phyloP scores from a whole-genome alignment of 30 jellyfish, hydroid and myxozoan species.

The Mastigias papua region DNA sequence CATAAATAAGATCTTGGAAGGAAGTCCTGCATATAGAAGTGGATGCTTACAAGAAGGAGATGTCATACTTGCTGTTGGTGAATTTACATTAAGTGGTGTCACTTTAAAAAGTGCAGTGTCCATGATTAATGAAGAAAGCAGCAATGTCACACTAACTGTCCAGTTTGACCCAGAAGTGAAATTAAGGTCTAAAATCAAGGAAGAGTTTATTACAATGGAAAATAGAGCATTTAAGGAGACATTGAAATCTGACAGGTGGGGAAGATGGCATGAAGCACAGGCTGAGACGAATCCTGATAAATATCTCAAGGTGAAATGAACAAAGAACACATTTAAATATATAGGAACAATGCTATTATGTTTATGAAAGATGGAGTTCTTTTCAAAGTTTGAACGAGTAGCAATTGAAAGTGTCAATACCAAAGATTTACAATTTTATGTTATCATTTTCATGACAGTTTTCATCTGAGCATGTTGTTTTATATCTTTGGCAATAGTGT shows the following conservation, averaged over 20 bases:
- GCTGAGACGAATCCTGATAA: slow-evolving; percentile 69
- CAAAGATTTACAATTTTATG: not conserved
- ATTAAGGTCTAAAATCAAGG: slow-evolving; percentile 32
- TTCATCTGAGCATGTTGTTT: too few relatives aligned
- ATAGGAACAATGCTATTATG: not conserved
- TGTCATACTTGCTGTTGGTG: slow-evolving; percentile 73
- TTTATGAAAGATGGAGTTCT: not conserved
- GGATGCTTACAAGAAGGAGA: slow-evolving; percentile 71
- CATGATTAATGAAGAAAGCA: slow-evolving; percentile 50
- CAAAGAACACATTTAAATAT: not conserved
- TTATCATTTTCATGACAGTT: too few relatives aligned
- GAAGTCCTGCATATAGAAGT: slow-evolving; percentile 64
- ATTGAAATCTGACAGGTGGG: slow-evolving; percentile 67
- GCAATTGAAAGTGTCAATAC: not conserved
- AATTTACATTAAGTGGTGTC: slow-evolving; percentile 54
- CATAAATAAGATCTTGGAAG: slow-evolving; percentile 57
- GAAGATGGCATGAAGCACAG: slow-evolving; percentile 68
- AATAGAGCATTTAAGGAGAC: slow-evolving; percentile 62
- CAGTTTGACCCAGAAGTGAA: slow-evolving; percentile 56
- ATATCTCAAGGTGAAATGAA: slow-evolving; percentile 37
- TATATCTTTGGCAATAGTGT: too few relatives aligned
- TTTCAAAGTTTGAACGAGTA: not conserved
- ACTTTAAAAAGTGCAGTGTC: slow-evolving; percentile 43
- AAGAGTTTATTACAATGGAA: slow-evolving; percentile 38
- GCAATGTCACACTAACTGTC: slow-evolving; percentile 56